phyloP scores from a whole-genome alignment of 35 echinoderm and acorn worm species.

The Strongylocentrotus purpuratus region DNA sequence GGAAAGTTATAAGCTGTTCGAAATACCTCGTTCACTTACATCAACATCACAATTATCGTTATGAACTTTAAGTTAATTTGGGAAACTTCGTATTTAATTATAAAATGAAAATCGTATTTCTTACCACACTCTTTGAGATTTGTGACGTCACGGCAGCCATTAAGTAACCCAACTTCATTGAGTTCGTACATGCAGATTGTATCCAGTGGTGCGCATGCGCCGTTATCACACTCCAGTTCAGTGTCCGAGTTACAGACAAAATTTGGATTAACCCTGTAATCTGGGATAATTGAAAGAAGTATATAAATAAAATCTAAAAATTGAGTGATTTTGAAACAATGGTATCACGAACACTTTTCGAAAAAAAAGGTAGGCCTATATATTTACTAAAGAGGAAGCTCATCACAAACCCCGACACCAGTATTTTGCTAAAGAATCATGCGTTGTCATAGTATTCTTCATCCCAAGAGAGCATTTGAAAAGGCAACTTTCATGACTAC shows the following conservation, averaged over 20 bases:
- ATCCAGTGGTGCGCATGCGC: background rate
- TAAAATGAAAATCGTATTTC: background rate
- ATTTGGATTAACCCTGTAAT: background rate
- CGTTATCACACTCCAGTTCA: constrained; percentile 23
- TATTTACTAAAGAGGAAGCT: too few relatives aligned
- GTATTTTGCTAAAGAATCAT: background rate
- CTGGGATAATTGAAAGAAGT: background rate
- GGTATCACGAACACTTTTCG: background rate
- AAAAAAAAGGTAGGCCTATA: too few relatives aligned
- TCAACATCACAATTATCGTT: background rate
- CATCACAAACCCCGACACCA: too few relatives aligned
- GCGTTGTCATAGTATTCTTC: background rate
- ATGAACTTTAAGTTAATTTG: background rate
- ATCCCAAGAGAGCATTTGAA: too few relatives aligned
- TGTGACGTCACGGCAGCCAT: constrained; percentile 48
- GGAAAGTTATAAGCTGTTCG: background rate
- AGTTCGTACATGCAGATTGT: constrained; percentile 6
- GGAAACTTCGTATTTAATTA: background rate
- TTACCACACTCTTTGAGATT: constrained; percentile 53
- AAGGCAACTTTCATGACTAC: too few relatives aligned
- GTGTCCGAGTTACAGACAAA: background rate
- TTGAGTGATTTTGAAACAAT: background rate
- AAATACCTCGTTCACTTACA: background rate
- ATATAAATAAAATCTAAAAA: background rate
- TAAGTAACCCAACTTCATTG: constrained; percentile 12